Evolutionary conservation across 1,140 invertebrate species (phyloP).

Genomic region (Caenorhabditis remanei): DNA sequence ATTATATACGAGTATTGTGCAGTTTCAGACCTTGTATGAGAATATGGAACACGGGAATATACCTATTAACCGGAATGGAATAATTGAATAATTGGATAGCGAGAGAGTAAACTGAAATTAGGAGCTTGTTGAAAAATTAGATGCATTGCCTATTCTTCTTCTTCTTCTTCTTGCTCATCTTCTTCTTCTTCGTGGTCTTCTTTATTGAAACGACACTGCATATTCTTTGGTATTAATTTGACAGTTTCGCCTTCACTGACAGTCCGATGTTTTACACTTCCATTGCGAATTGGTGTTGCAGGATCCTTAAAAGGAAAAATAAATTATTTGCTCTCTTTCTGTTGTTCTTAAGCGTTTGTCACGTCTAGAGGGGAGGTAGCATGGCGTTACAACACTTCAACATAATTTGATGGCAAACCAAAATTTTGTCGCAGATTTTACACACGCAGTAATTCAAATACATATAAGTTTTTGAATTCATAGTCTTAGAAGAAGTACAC

Average conservation of each 20-base stretch:
- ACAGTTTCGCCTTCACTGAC: slow-evolving; percentile 29
- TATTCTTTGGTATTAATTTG: background rate
- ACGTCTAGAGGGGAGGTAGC: slow-evolving; percentile 32
- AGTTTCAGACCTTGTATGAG: background rate
- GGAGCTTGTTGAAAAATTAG: background rate
- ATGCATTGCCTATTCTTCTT: too few relatives aligned
- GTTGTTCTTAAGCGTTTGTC: background rate
- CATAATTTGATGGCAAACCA: slow-evolving; percentile 26
- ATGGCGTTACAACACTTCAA: slow-evolving; percentile 48
- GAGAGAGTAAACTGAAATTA: background rate
- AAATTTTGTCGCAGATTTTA: slow-evolving; percentile 5
- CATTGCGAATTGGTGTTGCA: slow-evolving; percentile 15
- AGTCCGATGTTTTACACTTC: slow-evolving; percentile 10
- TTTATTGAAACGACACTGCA: background rate
- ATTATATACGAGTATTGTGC: background rate
- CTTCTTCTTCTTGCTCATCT: background rate
- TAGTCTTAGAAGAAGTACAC: slow-evolving; percentile 36
- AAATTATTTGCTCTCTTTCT: background rate
- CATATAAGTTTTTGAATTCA: background rate
- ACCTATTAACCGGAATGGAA: background rate
- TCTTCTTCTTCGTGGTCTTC: slow-evolving; percentile 12
- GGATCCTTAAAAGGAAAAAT: background rate
- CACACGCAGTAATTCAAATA: background rate
- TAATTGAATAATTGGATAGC: background rate
- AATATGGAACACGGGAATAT: background rate